Conservation (phyloP, 2,888 invertebrate genomes). For the Melinaea menophilus region DNA sequence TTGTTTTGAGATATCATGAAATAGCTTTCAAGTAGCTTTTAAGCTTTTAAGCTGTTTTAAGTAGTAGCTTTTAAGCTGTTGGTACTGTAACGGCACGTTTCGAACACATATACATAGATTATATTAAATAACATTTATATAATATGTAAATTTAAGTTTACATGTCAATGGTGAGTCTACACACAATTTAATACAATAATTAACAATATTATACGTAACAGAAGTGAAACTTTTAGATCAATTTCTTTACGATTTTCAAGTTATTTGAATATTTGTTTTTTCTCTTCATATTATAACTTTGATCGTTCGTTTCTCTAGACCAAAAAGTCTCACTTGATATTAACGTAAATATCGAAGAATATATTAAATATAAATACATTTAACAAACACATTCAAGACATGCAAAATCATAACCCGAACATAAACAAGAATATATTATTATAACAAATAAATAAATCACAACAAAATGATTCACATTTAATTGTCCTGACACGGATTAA, state of each 20-base stretch:
- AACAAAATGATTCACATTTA: conserved; percentile 30
- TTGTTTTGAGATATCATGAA: conserved; percentile 41
- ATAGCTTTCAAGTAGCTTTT: conserved; percentile 46
- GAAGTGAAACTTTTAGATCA: no score
- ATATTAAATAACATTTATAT: conserved; percentile 36
- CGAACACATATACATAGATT: conserved; percentile 60
- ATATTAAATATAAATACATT: no score
- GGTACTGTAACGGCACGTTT: conserved; percentile 51
- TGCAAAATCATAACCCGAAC: not conserved
- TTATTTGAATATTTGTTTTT: no score
- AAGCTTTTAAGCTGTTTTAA: conserved; percentile 32
- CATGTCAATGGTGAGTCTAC: not conserved
- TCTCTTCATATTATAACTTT: no score
- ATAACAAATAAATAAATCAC: conserved; percentile 32
- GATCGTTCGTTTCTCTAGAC: no score
- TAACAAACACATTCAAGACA: conserved; percentile 1
- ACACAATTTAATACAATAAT: not conserved
- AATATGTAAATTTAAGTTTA: conserved; percentile 11
- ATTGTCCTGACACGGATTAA: conserved; percentile 46
- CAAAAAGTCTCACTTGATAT: no score
- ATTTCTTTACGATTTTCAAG: no score
- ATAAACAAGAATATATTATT: not conserved
- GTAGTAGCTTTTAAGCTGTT: conserved; percentile 13
- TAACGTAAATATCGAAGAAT: no score
- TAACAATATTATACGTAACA: no score